Conservation (phyloP, 2,888 invertebrate species). For the Pyrochroa serraticornis region DNA sequence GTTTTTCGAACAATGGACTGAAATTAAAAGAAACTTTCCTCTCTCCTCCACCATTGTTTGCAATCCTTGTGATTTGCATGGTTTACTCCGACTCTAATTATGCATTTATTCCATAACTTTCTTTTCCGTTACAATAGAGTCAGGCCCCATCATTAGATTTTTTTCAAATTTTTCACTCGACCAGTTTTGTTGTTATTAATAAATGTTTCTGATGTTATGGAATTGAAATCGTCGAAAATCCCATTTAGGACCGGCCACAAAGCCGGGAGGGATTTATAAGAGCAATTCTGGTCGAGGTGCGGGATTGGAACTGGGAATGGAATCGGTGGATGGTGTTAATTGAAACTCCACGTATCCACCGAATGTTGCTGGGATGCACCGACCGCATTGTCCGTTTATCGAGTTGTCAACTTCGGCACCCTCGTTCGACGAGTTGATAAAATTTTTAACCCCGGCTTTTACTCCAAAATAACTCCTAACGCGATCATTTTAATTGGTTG, state of each 20-base stretch:
- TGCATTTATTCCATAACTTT: slow-evolving; percentile 8
- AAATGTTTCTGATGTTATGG: no score
- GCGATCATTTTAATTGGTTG: no score
- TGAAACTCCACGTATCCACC: slow-evolving; percentile 10
- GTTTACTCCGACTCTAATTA: slow-evolving; percentile 4
- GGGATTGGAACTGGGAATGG: slow-evolving; percentile 15
- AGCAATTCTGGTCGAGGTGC: slow-evolving; percentile 15
- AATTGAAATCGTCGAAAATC: no score
- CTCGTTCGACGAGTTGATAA: no score
- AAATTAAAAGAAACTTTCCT: slow-evolving; percentile 13
- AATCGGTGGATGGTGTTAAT: slow-evolving; percentile 19
- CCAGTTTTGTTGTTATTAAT: no score
- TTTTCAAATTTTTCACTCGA: slow-evolving; percentile 10
- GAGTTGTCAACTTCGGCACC: no score
- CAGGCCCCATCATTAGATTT: no score
- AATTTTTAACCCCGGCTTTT: no score
- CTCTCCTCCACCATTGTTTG: slow-evolving; percentile 13
- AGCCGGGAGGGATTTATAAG: slow-evolving; percentile 17
- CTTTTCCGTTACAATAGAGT: slow-evolving; percentile 8
- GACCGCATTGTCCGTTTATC: no score
- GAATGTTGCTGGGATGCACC: no score
- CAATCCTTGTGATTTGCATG: slow-evolving; percentile 6
- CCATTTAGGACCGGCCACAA: neutral
- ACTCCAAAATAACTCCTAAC: no score
- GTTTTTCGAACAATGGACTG: slow-evolving; percentile 16